Conservation (phyloP, 2,797 vertebrate genomes). For the Mormyrus proboscirostris region DNA sequence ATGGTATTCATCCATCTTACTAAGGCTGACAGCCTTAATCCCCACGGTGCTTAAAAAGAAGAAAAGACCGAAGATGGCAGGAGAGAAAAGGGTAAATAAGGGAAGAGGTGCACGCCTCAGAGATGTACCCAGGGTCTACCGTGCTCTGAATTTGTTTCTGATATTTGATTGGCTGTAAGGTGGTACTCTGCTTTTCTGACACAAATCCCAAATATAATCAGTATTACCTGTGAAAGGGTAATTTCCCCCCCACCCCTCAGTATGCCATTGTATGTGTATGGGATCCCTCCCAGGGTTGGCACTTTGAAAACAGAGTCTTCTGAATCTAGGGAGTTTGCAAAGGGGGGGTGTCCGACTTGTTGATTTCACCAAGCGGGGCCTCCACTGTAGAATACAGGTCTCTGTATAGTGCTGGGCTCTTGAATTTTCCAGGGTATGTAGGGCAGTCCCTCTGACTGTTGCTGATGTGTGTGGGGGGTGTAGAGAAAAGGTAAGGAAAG, state of each 20-base stretch:
- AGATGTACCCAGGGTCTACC: background rate
- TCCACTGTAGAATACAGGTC: background rate
- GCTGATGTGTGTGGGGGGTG: background rate
- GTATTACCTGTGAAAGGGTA: background rate
- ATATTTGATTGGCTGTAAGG: background rate
- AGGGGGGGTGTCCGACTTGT: background rate
- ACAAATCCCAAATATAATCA: background rate
- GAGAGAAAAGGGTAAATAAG: background rate
- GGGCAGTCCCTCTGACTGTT: background rate
- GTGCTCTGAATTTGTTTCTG: background rate
- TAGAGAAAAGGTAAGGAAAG: background rate
- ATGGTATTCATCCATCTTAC: background rate
- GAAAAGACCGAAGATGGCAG: background rate
- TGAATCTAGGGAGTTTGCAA: background rate
- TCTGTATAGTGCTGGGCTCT: background rate
- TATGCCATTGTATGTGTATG: no score
- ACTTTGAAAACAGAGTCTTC: background rate
- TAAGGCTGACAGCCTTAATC: background rate
- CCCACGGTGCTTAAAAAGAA: background rate
- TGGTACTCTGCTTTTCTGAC: background rate
- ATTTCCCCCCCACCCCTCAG: no score
- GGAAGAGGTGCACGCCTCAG: background rate
- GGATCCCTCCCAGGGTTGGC: background rate
- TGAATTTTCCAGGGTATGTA: background rate
- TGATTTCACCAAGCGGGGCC: background rate